A percentile compares a stretch with the other conserved stretches of the same genome.
phyloP scores from a whole-genome alignment of 2,888 invertebrate genomes.

The Drosophila imparisetae region DNA sequence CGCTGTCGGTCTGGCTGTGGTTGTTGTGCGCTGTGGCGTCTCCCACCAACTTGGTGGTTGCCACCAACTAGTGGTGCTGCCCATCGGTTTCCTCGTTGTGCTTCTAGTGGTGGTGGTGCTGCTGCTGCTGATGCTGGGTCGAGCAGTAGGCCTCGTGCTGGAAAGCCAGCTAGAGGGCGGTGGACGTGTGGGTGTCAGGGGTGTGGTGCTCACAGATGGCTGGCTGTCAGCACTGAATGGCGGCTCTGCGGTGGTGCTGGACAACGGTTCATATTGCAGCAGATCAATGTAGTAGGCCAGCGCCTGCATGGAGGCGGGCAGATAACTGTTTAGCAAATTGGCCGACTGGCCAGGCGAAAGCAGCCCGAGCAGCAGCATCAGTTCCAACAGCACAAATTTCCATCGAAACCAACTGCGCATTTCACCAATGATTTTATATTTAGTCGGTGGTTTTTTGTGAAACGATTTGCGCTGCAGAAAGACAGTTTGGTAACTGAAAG shows the following conservation, averaged over 20 bases:
- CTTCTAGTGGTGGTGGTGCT: not conserved
- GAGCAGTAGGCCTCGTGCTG: constrained; percentile 22
- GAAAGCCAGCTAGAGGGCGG: constrained; percentile 4
- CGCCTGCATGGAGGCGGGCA: constrained; percentile 85
- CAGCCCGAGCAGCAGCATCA: constrained; percentile 38
- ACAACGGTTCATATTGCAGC: constrained; percentile 83
- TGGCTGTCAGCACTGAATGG: constrained; percentile 74
- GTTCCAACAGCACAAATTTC: constrained; percentile 22
- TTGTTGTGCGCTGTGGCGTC: constrained; percentile 62
- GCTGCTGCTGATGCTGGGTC: constrained; percentile 11
- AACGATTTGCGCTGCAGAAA: constrained; percentile 65
- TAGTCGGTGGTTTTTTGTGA: constrained; percentile 14
- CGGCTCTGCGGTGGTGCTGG: constrained; percentile 83
- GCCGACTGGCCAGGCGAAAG: constrained; percentile 55
- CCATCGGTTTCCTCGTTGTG: constrained; percentile 45
- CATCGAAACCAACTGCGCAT: constrained; percentile 61
- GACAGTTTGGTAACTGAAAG: constrained; percentile 70
- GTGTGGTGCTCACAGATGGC: constrained; percentile 25
- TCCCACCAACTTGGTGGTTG: constrained; percentile 80
- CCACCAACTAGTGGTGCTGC: constrained; percentile 69
- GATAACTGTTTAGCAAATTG: constrained; percentile 81
- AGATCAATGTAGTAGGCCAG: constrained; percentile 84
- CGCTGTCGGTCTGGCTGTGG: constrained; percentile 62
- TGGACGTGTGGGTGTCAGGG: constrained; percentile 26
- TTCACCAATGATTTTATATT: constrained; percentile 33